Evolutionary conservation across 2,797 vertebrate genomes (phyloP), one percentile per base, ranked within the genome.

Genomic region (Sebastes itinus): DNA sequence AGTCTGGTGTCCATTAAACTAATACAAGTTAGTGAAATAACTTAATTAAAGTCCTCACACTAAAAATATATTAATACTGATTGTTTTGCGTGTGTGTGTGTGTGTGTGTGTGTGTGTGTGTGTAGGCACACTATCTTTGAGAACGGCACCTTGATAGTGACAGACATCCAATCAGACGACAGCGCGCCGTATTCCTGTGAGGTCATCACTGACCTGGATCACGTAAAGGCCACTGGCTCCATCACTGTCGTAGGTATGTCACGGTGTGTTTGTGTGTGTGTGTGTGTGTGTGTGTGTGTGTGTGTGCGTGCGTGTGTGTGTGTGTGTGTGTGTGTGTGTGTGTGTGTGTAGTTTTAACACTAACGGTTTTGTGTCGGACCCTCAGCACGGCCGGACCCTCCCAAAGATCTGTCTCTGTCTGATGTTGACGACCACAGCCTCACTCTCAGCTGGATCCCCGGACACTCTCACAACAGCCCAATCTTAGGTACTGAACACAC

Each of bases 401-500:
- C 96, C 25, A 68, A 9, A 10, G 59, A 78, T 25, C 80, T 96
- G 75, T 30, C 87, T 77, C 33, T 96, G 65, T 88, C 87, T 12
- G 82, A 94, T 0, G 6, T 79, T 1, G 55, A 65, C 0, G 81
- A 84, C 32, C 67, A 63, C 64, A 94, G 81, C 18, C 32, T 94
- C 6, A 94, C 93, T 7, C 92, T 96, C 25, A 92, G 89, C 80
- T 96, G 95, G 95, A 91, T 23, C 23, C 88, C 93, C 1, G 95
- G 95, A 73, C 1, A 73, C 7, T 66, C 95, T 6, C 94, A 96
- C 91, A 95, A 96, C 93, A 95, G 94, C 62, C 95, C 87, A 30
- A 80, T 92, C 76, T 84, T 2, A 66, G 92, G 93, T 94, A 89
- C 23, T 16, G 1, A 5, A 49, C 74, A 59, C 65, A 58, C 8